Evolutionary conservation across 1,140 invertebrate genomes (phyloP).

Genomic region (Aethina tumida): DNA sequence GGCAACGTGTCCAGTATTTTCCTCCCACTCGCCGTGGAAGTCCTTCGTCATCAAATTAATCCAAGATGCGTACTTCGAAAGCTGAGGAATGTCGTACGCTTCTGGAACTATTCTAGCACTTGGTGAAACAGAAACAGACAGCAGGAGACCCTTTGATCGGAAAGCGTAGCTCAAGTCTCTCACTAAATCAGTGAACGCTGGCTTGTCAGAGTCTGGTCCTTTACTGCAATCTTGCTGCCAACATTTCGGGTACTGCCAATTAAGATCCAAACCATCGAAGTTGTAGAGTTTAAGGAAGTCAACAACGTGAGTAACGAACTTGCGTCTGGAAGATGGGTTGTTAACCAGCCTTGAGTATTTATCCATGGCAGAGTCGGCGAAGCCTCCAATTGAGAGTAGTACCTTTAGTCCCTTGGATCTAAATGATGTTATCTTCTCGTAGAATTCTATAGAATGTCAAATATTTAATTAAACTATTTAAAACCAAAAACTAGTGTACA

Average conservation of each 20-base stretch:
- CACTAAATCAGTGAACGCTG: conserved; percentile 42
- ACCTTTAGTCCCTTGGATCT: conserved; percentile 54
- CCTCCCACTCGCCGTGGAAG: conserved; percentile 85
- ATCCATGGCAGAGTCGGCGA: conserved; percentile 57
- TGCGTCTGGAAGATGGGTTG: conserved; percentile 41
- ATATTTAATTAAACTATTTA: conserved; percentile 6
- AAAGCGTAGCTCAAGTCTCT: conserved; percentile 47
- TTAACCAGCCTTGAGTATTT: conserved; percentile 56
- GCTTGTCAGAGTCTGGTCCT: conserved; percentile 46
- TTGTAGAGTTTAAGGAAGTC: conserved; percentile 53
- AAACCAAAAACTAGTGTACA: conserved; percentile 14
- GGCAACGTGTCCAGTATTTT: conserved; percentile 77
- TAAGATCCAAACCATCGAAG: conserved; percentile 61
- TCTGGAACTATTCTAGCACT: conserved; percentile 42
- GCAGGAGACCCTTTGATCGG: conserved; percentile 38
- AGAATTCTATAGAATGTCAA: conserved; percentile 41
- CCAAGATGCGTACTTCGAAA: conserved; percentile 69
- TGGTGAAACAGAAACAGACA: conserved; percentile 49
- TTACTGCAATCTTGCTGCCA: conserved; percentile 55
- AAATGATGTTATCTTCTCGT: conserved; percentile 43
- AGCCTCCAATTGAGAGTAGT: conserved; percentile 58
- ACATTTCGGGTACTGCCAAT: conserved; percentile 68
- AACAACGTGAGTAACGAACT: conserved; percentile 50
- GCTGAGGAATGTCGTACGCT: conserved; percentile 62
- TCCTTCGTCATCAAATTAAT: conserved; percentile 88